Percentiles rank a stretch among this genome's conserved stretches.
phyloP scores from a whole-genome alignment of 2,888 invertebrate species.

The Agrotis segetum region DNA sequence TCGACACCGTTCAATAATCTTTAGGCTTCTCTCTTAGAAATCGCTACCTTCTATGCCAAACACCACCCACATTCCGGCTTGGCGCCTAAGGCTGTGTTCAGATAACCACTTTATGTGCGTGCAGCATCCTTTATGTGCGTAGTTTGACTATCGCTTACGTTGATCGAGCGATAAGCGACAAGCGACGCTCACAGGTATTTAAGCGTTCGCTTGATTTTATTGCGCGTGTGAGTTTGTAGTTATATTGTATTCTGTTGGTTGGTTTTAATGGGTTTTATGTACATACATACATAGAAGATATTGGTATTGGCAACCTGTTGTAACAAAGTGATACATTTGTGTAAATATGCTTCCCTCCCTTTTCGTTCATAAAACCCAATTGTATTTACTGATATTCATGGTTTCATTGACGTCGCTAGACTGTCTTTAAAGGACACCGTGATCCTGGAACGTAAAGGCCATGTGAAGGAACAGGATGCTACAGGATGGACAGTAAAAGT shows the following conservation, averaged over 20 bases:
- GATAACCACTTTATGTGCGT: constrained; percentile 88
- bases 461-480: too few relatives aligned
- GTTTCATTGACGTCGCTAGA: too few relatives aligned
- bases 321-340: background rate
- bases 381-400: too few relatives aligned
- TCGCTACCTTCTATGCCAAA: constrained; percentile 53
- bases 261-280: constrained; percentile 5
- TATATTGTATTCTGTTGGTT: constrained; percentile 35
- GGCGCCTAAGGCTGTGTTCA: constrained; percentile 81
- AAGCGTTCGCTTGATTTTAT: constrained; percentile 64
- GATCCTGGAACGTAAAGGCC: too few relatives aligned
- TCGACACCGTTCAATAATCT: too few relatives aligned
- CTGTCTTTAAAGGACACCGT: too few relatives aligned
- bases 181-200: constrained; percentile 60
- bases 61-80: constrained; percentile 64
- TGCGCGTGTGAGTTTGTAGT: constrained; percentile 27
- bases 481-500: too few relatives aligned
- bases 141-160: constrained; percentile 78
- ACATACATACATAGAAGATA: background rate
- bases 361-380: too few relatives aligned
- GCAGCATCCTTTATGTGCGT: constrained; percentile 80
- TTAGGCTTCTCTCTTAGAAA: background rate
- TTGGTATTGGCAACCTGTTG: constrained; percentile 8
- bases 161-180: constrained; percentile 74
- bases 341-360: too few relatives aligned